phyloP scores from a whole-genome alignment of 2,888 invertebrate species.

The Scaptomyza parva region DNA sequence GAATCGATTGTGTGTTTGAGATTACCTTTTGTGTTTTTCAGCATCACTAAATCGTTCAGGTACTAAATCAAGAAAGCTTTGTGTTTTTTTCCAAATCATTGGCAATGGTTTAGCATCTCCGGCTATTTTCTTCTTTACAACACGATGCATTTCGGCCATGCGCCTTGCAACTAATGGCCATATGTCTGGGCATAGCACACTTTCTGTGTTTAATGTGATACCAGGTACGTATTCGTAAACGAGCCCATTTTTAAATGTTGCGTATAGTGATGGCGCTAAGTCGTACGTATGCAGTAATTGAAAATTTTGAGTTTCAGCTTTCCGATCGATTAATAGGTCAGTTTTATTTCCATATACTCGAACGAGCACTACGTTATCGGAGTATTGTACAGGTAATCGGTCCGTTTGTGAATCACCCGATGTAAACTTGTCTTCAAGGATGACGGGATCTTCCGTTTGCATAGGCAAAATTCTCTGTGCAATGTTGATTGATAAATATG shows the following conservation, averaged over 20 bases:
- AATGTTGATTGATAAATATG: slow-evolving; percentile 58
- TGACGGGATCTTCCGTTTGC: slow-evolving; percentile 52
- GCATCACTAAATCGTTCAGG: slow-evolving; percentile 89
- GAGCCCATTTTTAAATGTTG: slow-evolving; percentile 96
- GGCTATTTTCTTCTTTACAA: slow-evolving; percentile 74
- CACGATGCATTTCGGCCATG: slow-evolving; percentile 94
- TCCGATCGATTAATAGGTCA: slow-evolving; percentile 95
- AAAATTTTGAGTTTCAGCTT: slow-evolving; percentile 90
- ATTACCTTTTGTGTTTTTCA: slow-evolving; percentile 89
- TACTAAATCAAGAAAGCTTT: slow-evolving; percentile 90
- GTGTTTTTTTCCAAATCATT: slow-evolving; percentile 91
- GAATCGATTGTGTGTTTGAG: background rate
- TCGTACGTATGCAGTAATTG: slow-evolving; percentile 89
- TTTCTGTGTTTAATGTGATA: slow-evolving; percentile 88
- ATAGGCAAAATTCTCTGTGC: slow-evolving; percentile 48
- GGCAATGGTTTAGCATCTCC: slow-evolving; percentile 84
- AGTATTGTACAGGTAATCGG: slow-evolving; percentile 69
- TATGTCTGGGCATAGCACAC: slow-evolving; percentile 88
- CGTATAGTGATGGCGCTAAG: slow-evolving; percentile 94
- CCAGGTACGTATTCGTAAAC: slow-evolving; percentile 96
- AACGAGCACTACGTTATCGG: slow-evolving; percentile 90
- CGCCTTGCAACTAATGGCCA: slow-evolving; percentile 91
- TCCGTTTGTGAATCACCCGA: slow-evolving; percentile 66
- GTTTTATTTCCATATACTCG: slow-evolving; percentile 97
- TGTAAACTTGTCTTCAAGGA: slow-evolving; percentile 53